phyloP scores from a whole-genome alignment of 2,888 invertebrate genomes.

The Colletes collaris region DNA sequence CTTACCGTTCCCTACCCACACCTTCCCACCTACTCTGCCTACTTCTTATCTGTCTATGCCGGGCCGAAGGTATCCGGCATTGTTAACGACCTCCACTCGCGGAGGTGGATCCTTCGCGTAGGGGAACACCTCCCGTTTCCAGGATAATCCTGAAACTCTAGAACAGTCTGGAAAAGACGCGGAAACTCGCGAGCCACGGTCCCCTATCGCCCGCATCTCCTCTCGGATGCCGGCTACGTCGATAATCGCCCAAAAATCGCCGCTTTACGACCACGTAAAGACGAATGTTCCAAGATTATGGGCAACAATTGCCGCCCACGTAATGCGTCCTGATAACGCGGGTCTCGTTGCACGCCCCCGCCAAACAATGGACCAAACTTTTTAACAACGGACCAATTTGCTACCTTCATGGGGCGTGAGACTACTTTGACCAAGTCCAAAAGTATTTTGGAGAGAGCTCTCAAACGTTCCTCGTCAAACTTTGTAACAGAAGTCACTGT shows the following conservation, averaged over 20 bases:
- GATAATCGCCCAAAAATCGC: too few relatives aligned
- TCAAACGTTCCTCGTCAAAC: too few relatives aligned
- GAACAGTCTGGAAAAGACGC: slow-evolving; percentile 6
- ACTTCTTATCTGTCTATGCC: slow-evolving; percentile 47
- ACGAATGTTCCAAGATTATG: slow-evolving; percentile 19
- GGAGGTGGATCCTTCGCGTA: slow-evolving; percentile 44
- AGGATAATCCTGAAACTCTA: slow-evolving; percentile 36
- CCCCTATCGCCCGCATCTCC: not conserved
- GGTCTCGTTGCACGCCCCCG: not conserved
- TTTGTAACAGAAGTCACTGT: too few relatives aligned
- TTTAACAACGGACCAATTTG: too few relatives aligned
- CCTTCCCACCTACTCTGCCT: slow-evolving; percentile 58
- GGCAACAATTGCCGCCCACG: slow-evolving; percentile 46
- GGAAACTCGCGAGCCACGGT: not conserved
- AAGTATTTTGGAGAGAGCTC: too few relatives aligned
- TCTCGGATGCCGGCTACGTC: too few relatives aligned
- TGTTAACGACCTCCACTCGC: slow-evolving; percentile 51
- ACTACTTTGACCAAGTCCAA: too few relatives aligned
- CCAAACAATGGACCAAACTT: slow-evolving; percentile 9
- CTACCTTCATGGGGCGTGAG: too few relatives aligned
- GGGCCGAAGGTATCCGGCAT: slow-evolving; percentile 37
- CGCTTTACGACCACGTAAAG: slow-evolving; percentile 13
- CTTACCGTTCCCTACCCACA: slow-evolving; percentile 61
- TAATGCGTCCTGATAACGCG: slow-evolving; percentile 40
- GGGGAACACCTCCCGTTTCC: slow-evolving; percentile 38